Evolutionary conservation across 2,797 vertebrate species (phyloP).

Genomic region (Pseudochirops cupreus): DNA sequence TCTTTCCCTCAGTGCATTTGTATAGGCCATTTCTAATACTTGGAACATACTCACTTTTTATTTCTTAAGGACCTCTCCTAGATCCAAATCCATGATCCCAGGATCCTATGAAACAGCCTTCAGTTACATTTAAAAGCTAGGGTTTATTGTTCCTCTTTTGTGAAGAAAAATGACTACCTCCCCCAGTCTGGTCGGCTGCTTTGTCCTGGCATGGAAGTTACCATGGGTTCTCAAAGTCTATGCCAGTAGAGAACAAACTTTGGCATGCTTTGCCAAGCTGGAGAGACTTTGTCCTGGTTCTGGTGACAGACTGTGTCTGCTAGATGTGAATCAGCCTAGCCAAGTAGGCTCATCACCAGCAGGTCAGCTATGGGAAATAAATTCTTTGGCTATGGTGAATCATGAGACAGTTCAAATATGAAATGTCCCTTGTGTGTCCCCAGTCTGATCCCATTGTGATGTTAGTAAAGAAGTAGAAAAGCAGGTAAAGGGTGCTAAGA

Average conservation of each 20-base stretch:
- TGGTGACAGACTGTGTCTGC: conserved; percentile 1
- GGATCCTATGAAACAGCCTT: neutral
- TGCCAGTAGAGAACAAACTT: neutral
- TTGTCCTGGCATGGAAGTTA: neutral
- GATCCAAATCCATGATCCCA: neutral
- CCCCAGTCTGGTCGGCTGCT: neutral
- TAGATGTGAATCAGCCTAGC: neutral
- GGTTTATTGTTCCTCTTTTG: neutral
- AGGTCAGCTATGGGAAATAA: conserved; percentile 1
- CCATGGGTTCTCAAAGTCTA: neutral
- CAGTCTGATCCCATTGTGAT: neutral
- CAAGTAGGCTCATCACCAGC: conserved; percentile 3
- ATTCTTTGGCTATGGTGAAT: neutral
- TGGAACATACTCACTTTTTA: neutral
- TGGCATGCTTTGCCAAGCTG: neutral
- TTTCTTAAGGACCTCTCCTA: neutral
- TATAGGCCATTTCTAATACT: neutral
- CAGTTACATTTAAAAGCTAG: neutral
- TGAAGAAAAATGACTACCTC: neutral
- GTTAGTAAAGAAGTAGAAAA: neutral
- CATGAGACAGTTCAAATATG: neutral
- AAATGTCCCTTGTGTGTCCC: neutral
- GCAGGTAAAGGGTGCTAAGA: neutral
- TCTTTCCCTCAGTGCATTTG: neutral
- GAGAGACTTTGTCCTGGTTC: neutral